Base-by-base conservation (phyloP, 2,888 invertebrate genomes). In the Caenorhabditis sp. region DNA sequence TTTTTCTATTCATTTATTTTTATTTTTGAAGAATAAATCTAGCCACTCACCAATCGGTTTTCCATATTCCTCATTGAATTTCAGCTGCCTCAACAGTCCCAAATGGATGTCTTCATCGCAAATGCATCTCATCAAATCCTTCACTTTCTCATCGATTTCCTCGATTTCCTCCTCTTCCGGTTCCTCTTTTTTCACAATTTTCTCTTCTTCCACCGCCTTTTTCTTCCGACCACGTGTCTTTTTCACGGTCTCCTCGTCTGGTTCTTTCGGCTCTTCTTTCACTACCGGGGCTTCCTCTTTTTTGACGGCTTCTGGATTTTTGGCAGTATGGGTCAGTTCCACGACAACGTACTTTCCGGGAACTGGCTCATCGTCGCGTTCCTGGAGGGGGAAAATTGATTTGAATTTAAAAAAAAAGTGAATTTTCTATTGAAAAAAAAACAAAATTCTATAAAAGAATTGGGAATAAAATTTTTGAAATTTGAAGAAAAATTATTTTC, bases 81-180 rank as follows among this genome's bases (percentile, higher is more conserved):
- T 77, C 58, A 82, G 37, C 40, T 77, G 77, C 50, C 68, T 77
- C 62, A 82, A 51, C 22, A 82, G 56, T 2, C 72, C 71, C 53
- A 82, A 47, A 72, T 82, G 81, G 4, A 71, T 62, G 40, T 82
- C 81, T 35, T 82, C 81, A 58, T 82, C 77, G 37, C 81, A 82
- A 26, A 82, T 82, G 50, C 51, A 64, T 32, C 55, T 77, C 71
- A 82, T 68, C 50, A 82, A 47, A 3, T 74, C 65, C 24, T 65
- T 58, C n/a, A 82, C 65, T 6, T 37, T 51, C 53, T 72, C 32
- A 37, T 70, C 62, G 13, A 55, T 53, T 3, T 65, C 58, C n/a
- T 72, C 58, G 3, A 24, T 18, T 11, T 58, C 24, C 53, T 68
- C 58, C 26, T 60, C 69, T 50, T 50, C 50, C 28, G 37, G 58